A percentile compares a stretch with the other conserved stretches of the same genome.
These are phyloP conservation scores for Polydesmus complanatus DNA, from an alignment of 2,888 invertebrate species.

Conservation along the genomic window DNA sequence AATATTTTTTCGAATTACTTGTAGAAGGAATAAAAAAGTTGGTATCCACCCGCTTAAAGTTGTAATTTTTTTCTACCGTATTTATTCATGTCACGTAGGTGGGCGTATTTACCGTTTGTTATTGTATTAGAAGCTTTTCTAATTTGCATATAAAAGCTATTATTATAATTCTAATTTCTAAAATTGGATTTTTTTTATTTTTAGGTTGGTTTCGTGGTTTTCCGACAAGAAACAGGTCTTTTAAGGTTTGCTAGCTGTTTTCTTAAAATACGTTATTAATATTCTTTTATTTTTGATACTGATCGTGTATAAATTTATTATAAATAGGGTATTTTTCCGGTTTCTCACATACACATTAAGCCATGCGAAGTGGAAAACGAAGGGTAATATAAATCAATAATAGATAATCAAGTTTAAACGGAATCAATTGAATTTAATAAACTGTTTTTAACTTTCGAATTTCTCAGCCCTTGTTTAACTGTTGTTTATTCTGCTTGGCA, in stretches of 20 bases:
- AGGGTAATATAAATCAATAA: conserved; percentile 36
- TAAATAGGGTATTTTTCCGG: conserved; percentile 60
- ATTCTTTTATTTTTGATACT: background rate
- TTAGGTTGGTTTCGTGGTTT: conserved; percentile 76
- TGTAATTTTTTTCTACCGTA: no score
- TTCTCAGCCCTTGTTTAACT: background rate
- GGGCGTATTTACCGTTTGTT: no score
- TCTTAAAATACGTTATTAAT: background rate
- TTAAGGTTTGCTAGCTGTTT: conserved; percentile 35
- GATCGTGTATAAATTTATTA: background rate
- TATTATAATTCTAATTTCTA: no score
- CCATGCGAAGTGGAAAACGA: conserved; percentile 68
- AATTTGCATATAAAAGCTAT: no score
- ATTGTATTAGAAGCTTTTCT: no score
- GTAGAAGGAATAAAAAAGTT: no score
- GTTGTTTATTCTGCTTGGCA: background rate
- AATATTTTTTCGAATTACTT: no score
- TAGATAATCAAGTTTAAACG: background rate
- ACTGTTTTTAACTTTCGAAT: background rate
- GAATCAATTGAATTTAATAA: background rate
- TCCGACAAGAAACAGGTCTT: conserved; percentile 53
- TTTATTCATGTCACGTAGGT: no score
- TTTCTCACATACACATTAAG: conserved; percentile 62
- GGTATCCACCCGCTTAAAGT: no score
- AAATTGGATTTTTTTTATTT: conserved; percentile 17